Conservation (phyloP, 2,888 invertebrate genomes). For the Philereme vetulata region DNA sequence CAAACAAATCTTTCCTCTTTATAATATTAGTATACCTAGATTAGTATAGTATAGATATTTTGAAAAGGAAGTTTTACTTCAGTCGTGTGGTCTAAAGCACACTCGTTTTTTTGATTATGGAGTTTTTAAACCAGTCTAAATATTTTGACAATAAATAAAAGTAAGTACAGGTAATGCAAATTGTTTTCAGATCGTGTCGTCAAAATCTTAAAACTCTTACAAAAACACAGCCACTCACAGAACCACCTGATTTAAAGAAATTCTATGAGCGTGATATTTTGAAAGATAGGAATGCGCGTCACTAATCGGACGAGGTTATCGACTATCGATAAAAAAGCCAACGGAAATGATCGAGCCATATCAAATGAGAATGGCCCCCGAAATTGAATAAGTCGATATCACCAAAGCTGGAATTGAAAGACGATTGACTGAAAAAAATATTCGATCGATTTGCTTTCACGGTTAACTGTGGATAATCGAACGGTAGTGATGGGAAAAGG, state of each 20-base stretch:
- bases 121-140: no score
- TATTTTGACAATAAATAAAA: no score
- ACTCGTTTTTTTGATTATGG: no score
- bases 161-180: background rate
- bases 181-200: background rate
- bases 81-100: no score
- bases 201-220: background rate
- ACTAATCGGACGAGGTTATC: constrained; percentile 70
- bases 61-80: no score
- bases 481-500: constrained; percentile 43
- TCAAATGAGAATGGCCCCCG: constrained; percentile 71
- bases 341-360: constrained; percentile 76
- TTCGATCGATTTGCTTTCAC: constrained; percentile 67
- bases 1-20: no score
- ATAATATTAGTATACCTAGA: no score
- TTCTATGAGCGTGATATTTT: constrained; percentile 44
- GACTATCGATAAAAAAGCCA: constrained; percentile 60
- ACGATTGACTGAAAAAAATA: constrained; percentile 72
- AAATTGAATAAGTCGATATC: constrained; percentile 82
- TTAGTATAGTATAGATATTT: no score
- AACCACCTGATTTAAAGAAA: constrained; percentile 59
- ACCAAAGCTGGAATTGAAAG: constrained; percentile 78
- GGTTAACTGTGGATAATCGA: constrained; percentile 53
- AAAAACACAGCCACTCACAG: constrained; percentile 13
- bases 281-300: constrained; percentile 74